Evolutionary conservation across 2,797 vertebrate genomes (phyloP), one percentile per base, ranked within the genome.

Genomic region (Esox lucius): DNA sequence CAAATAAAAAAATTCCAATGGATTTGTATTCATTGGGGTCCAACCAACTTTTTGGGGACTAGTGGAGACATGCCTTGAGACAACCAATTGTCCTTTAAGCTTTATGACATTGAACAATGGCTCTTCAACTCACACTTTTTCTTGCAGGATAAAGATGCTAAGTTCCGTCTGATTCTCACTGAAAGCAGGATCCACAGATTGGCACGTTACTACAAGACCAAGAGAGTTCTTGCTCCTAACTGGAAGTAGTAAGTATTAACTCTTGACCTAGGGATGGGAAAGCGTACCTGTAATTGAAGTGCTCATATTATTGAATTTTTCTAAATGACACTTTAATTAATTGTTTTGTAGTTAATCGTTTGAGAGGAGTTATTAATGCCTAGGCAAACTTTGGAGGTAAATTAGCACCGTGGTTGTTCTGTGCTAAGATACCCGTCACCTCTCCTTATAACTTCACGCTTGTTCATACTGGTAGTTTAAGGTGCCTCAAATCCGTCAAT

Each of bases 171-270:
- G 93, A 99, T 99, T 94, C 95, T 99, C 28, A 96, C 96, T 6
- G 98, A 99, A 86, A 98, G 97, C 93, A 95, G 97, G 88, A 99
- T 99, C 92, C 98, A 99, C 84, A 91, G 98, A 78, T 84, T 99
- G 93, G 97, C 98, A 90, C 96, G 97, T 70, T 99, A 99, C 87
- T 99, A 99, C 87, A 99, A 99, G 91, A 97, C 97, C 81, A 99
- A 95, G 94, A 95, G 97, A 89, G 98, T 99, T 72, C 96, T 99
- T 75, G 96, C 98, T 7, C 98, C 98, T 82, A 99, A 98, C 83
- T 99, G 98, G 98, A 99, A 99, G 91, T 99, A 99, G 98, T 99
- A 94, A 84, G 98, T 98, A 82, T 86, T 71, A 46, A 8, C 2
- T 24, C 1, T 31, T 65, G 1, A 7, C 62, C 31, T 64, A 15